Evolutionary conservation across 2,888 invertebrate genomes (phyloP), one percentile per base, ranked within the genome.

Genomic region (Drosophila stalkeri): DNA sequence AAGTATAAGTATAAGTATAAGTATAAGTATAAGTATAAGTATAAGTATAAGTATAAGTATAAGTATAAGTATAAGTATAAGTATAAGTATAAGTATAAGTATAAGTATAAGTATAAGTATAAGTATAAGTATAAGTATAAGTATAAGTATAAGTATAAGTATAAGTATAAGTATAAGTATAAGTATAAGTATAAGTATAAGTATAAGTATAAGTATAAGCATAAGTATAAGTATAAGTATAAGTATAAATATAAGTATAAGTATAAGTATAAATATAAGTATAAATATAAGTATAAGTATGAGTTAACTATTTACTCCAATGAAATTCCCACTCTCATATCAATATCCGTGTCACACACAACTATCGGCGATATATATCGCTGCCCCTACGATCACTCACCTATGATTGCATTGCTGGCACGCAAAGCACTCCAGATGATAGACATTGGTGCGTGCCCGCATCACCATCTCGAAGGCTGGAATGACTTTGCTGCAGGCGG

Each of bases 391-490:
- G 61, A 71, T 63, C 64, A 62, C 95, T 94, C 92, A 99, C 99
- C 99, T 97, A 94, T 99, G 99, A 93, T 98, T 98, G 94, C 99
- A 99, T 93, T 99, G 98, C 92, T 99, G 99, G 92, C 99, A 99
- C 61, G 99, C 99, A 93, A 99, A 99, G 94, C 99, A 99, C 94
- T 99, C 99, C 90, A 99, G 95, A 93, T 99, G 99, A 93, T 99
- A 99, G 74, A 99, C 99, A 92, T 99, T 99, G 93, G 96, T 97
- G 89, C 98, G 96, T 52, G 99, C 99, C 83, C 99, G 95, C 99
- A 99, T 99, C 86, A 99, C 99, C 98, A 99, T 98, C 94, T 99
- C 99, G 93, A 99, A 99, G 60, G 99, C 99, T 4, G 99, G 99
- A 92, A 99, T 99, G 92, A 98, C 97, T 94, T 99, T 99, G 93